A percentile compares a stretch with the other conserved stretches of the same genome.
Conservation (phyloP, 35 echinoderm and acorn worm genomes). For the Acanthaster planci region DNA sequence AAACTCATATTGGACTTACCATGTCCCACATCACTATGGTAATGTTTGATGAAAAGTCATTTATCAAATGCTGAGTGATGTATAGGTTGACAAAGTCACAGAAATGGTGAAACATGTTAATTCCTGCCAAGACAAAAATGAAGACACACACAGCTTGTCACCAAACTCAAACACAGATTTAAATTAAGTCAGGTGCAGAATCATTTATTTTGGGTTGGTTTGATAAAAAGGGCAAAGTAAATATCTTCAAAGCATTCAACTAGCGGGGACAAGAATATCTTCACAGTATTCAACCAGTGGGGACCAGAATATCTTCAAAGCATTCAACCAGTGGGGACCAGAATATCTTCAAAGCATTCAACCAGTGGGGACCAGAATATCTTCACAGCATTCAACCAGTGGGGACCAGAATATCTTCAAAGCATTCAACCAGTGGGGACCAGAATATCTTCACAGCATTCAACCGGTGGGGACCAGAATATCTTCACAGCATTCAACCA, state of each 20-base stretch:
- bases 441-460: too few species aligned
- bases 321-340: not conserved
- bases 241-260: not conserved
- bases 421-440: too few species aligned
- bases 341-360: too few species aligned
- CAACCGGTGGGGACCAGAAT: too few species aligned
- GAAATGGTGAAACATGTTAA: conserved; percentile 98
- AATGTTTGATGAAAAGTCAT: conserved; percentile 62
- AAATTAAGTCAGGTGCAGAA: not conserved
- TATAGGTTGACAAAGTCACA: conserved; percentile 99
- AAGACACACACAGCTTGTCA: not conserved
- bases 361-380: too few species aligned
- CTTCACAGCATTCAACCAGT: too few species aligned
- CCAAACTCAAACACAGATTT: not conserved
- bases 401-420: too few species aligned
- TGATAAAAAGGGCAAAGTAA: not conserved
- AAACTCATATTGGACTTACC: conserved; percentile 53
- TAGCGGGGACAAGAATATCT: too few species aligned
- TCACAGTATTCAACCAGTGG: not conserved
- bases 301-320: not conserved
- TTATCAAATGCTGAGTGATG: conserved; percentile 76
- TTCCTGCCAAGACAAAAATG: conserved; percentile 53
- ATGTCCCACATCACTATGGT: conserved; percentile 95
- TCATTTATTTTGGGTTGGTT: not conserved
- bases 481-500: too few species aligned